Conservation (phyloP, 2,113 vertebrate species). For the Edolisoma coerulescens region DNA sequence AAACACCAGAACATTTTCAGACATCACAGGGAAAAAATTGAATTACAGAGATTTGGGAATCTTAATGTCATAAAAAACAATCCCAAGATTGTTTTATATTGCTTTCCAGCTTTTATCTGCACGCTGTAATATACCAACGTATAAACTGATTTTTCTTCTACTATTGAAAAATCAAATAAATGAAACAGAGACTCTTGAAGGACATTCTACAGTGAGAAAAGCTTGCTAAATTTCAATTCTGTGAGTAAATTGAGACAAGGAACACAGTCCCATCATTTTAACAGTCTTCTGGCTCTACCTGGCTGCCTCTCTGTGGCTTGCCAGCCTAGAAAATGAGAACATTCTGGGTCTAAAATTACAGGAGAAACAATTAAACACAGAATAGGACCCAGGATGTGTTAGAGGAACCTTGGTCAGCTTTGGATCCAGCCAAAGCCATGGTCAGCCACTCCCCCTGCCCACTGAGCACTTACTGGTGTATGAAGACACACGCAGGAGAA, state of each 20-base stretch:
- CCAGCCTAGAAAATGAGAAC: background rate
- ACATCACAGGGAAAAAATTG: background rate
- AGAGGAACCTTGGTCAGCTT: background rate
- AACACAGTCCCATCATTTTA: background rate
- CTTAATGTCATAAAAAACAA: background rate
- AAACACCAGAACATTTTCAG: background rate
- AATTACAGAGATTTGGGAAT: background rate
- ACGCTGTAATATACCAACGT: background rate
- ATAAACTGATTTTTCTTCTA: background rate
- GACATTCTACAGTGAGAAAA: background rate
- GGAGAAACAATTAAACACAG: background rate
- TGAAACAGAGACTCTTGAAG: background rate
- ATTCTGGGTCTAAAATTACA: background rate
- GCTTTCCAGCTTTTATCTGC: background rate
- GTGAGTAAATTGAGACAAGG: background rate
- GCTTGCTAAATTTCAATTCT: background rate
- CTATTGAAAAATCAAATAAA: background rate
- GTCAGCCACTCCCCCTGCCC: background rate
- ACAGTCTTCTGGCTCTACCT: background rate
- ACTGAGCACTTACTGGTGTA: rapidly evolving
- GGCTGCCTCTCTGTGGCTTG: background rate
- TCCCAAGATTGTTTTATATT: background rate
- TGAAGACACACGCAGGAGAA: rapidly evolving
- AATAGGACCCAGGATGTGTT: background rate
- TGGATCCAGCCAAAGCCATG: rapidly evolving